Percentiles rank a stretch among this genome's conserved stretches.
These are phyloP conservation scores for Hydrochoerus hydrochaeris DNA, from an alignment of 2,113 vertebrate genomes.

Conservation along the genomic window DNA sequence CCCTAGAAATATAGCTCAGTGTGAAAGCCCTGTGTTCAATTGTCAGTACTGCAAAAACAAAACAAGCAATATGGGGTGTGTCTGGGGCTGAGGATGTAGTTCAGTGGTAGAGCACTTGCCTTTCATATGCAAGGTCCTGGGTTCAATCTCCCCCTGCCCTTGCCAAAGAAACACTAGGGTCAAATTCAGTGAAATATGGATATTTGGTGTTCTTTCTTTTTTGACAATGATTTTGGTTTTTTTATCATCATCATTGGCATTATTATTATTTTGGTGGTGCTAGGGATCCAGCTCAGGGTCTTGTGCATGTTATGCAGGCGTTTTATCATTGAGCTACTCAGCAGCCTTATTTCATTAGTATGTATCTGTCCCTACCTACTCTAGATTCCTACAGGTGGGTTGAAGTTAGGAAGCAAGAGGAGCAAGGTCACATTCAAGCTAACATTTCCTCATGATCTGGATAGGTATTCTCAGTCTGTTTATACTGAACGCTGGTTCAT, in stretches of 20 bases:
- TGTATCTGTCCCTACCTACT: not conserved
- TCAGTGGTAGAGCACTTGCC: not conserved
- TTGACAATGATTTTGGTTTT: conserved; percentile 39
- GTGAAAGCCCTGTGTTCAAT: not conserved
- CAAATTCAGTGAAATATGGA: conserved; percentile 8
- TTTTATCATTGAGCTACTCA: not conserved
- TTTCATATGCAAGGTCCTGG: not conserved
- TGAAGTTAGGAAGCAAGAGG: not conserved
- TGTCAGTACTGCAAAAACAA: not conserved
- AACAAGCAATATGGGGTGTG: too few species aligned
- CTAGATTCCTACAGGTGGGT: not conserved
- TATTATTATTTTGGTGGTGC: not conserved
- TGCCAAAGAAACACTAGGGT: not conserved
- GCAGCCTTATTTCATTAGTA: not conserved
- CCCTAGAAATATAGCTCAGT: not conserved
- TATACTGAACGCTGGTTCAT: conserved; percentile 35
- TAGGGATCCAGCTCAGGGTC: not conserved
- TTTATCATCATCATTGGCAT: not conserved
- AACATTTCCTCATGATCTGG: not conserved
- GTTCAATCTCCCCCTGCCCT: not conserved
- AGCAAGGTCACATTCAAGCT: conserved; percentile 28
- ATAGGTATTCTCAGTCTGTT: conserved; percentile 43
- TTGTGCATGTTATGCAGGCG: not conserved
- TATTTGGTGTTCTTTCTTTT: not conserved
- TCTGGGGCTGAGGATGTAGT: not conserved